Conservation (phyloP, 2,797 vertebrate genomes). For the Myotis myotis region DNA sequence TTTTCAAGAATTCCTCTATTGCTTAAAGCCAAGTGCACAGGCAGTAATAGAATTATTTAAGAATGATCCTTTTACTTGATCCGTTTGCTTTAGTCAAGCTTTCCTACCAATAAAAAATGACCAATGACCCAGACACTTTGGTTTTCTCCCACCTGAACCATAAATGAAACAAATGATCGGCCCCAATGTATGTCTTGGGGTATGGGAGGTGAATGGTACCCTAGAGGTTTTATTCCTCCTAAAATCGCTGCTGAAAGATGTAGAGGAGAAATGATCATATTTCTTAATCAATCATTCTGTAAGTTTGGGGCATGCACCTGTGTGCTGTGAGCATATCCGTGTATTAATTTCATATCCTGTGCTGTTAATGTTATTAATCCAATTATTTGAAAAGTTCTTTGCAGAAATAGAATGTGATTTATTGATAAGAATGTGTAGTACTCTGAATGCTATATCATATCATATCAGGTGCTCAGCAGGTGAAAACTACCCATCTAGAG, state of each 20-base stretch:
- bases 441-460: background rate
- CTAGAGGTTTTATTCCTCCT: background rate
- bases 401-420: background rate
- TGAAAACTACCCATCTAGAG: background rate
- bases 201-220: background rate
- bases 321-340: background rate
- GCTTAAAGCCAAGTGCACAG: background rate
- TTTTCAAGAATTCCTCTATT: conserved; percentile 16
- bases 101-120: conserved; percentile 42
- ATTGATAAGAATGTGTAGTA: background rate
- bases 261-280: background rate
- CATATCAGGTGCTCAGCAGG: background rate
- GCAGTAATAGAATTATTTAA: background rate
- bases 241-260: background rate
- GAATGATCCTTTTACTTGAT: background rate
- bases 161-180: background rate
- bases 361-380: background rate
- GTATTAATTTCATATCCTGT: background rate
- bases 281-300: background rate
- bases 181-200: background rate
- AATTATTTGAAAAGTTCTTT: background rate
- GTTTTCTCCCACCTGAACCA: background rate
- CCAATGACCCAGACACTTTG: background rate
- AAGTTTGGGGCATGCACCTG: background rate
- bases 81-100: background rate